Evolutionary conservation across 2,113 vertebrate genomes (phyloP).

Genomic region (Sinosuthora webbiana): DNA sequence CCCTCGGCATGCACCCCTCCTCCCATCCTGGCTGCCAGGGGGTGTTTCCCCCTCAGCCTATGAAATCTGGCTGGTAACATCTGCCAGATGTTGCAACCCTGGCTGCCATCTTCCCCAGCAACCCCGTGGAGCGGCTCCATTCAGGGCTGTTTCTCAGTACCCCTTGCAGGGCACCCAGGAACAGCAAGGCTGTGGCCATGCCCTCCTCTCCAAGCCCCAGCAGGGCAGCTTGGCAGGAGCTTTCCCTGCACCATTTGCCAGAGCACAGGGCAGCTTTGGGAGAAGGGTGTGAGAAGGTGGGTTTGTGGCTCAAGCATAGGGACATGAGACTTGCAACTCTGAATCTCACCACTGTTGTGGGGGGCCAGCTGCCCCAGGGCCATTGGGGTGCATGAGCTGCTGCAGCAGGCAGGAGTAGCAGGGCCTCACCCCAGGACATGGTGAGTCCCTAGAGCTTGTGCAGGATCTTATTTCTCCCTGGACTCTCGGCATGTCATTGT

Average conservation of each 20-base stretch:
- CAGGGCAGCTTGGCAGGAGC: neutral
- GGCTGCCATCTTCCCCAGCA: rapidly evolving
- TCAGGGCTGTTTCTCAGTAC: neutral
- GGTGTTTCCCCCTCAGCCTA: conserved; percentile 71
- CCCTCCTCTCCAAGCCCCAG: neutral
- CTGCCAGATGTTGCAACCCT: conserved; percentile 71
- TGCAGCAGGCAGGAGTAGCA: neutral
- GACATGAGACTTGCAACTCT: rapidly evolving
- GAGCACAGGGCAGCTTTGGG: rapidly evolving
- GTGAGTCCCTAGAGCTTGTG: neutral
- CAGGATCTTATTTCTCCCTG: neutral
- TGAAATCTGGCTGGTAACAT: conserved; percentile 69
- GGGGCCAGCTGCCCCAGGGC: too few species aligned
- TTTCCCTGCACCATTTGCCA: neutral
- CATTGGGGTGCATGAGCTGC: rapidly evolving
- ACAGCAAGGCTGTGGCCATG: neutral
- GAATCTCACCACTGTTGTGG: rapidly evolving
- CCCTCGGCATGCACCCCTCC: rapidly evolving
- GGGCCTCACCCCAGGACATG: neutral
- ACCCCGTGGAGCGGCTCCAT: neutral
- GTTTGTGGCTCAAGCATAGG: neutral
- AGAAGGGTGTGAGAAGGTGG: neutral
- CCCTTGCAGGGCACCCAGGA: neutral
- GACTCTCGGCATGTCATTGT: neutral
- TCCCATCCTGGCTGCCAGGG: neutral